phyloP scores from a whole-genome alignment of 2,113 vertebrate genomes.

The Terrapene triunguis region DNA sequence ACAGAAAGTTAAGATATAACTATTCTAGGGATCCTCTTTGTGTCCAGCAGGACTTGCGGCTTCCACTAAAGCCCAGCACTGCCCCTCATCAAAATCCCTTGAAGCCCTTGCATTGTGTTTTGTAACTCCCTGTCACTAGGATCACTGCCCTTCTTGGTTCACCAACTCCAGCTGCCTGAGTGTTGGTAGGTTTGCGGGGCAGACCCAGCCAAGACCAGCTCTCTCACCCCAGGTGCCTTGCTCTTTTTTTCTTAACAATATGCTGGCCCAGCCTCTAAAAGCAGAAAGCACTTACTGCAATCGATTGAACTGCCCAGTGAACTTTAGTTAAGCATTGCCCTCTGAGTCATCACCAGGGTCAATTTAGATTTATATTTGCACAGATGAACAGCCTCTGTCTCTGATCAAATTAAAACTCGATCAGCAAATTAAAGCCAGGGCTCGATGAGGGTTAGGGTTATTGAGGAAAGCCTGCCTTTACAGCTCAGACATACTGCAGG shows the following conservation, averaged over 20 bases:
- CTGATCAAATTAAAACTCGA: constrained; percentile 59
- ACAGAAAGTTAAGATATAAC: neutral
- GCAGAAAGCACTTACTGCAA: constrained; percentile 53
- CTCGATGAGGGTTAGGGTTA: constrained; percentile 15
- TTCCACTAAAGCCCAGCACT: neutral
- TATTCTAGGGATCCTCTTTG: neutral
- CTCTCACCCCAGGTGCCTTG: constrained; percentile 7
- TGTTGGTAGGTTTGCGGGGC: neutral
- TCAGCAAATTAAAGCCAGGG: constrained; percentile 60
- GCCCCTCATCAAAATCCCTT: rapidly evolving
- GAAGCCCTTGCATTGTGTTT: constrained; percentile 66
- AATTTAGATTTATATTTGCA: constrained; percentile 24
- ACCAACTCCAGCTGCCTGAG: constrained; percentile 72
- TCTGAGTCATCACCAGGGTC: constrained; percentile 53
- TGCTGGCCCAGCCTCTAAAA: constrained; percentile 17
- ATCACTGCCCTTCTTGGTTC: constrained; percentile 80
- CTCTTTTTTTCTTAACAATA: constrained; percentile 43
- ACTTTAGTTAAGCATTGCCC: constrained; percentile 40
- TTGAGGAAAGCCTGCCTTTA: neutral
- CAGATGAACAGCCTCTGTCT: constrained; percentile 39
- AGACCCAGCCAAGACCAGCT: neutral
- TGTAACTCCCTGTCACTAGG: constrained; percentile 76
- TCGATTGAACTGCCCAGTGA: constrained; percentile 25
- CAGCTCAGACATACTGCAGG: neutral
- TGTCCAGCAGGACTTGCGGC: neutral